A percentile compares a stretch with the other conserved stretches of the same genome.
These are phyloP conservation scores for Varecia variegata DNA, from an alignment of 2,797 vertebrate genomes.

Conservation along the genomic window DNA sequence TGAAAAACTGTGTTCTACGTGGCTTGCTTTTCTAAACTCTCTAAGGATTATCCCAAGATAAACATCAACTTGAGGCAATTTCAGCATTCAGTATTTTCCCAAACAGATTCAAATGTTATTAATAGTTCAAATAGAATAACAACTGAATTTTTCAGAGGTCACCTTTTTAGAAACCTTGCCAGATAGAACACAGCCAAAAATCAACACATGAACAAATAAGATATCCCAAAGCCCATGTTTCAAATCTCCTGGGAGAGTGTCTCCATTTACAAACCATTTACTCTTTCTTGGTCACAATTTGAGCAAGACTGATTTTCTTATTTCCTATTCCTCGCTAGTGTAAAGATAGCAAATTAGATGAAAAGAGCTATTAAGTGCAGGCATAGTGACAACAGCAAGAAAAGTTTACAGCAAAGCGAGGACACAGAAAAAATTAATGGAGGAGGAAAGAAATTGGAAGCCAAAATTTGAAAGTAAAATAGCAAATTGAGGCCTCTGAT, in stretches of 20 bases:
- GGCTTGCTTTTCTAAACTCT: constrained; percentile 42
- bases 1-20: not conserved
- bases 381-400: not conserved
- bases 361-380: not conserved
- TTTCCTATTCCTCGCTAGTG: not conserved
- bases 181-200: not conserved
- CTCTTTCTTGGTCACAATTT: not conserved
- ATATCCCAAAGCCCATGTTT: not conserved
- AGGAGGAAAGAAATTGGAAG: not conserved
- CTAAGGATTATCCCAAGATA: constrained; percentile 29
- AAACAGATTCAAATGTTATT: constrained; percentile 5
- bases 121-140: not conserved
- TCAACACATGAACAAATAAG: not conserved
- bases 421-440: not conserved
- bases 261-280: not conserved
- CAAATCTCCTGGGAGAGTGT: not conserved
- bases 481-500: not conserved
- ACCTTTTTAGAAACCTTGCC: not conserved
- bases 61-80: not conserved
- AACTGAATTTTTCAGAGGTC: not conserved
- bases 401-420: not conserved
- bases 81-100: not conserved
- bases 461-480: not conserved
- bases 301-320: not conserved
- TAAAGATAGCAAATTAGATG: not conserved